Base-by-base conservation (phyloP, 1,140 invertebrate genomes). In the Aphelenchoides besseyi region DNA sequence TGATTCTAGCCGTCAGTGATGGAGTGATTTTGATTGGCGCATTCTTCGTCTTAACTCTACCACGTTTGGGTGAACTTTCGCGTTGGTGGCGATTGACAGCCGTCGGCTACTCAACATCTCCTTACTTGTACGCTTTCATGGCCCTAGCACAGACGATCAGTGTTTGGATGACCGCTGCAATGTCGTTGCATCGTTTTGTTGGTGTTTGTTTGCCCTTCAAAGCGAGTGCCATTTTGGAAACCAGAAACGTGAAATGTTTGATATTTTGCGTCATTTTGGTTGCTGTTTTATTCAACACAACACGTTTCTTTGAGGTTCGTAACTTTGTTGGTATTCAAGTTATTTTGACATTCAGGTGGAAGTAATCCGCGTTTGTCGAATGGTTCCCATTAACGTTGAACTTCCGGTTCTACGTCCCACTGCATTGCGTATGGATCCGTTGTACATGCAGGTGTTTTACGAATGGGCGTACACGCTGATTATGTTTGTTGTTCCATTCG, bases 141-240 rank as follows among this genome's bases (percentile, higher is more conserved):
- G 76, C 76, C 30, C 53, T 81, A 57, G 78, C 78, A n/a, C 78
- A 79, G 63, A 79, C 78, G 3, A 57, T 77, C n/a, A 72, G 69
- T 52, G 78, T 79, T 18, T 79, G 79, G 79, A 79, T 79, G 78
- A 79, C 78, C 1, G 73, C 68, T 23, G 74, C 59, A 26, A 78
- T 80, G 75, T 77, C 74, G 26, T 23, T 76, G 28, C 75, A 78
- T 66, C 59, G 76, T 18, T 79, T 79, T 32, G 74, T 79, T 68
- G 78, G 78, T 37, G 79, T 81, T 12, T 79, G 78, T 63, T 68
- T 81, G 33, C 79, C 79, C 23, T 79, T 79, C 55, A 61, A 81
- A 63, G 63, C 78, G 9, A 66, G 54, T 35, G 68, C 30, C 57
- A 52, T 79, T 35, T 53, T 81, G n/a, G 32, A 63, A 18, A 61